These are phyloP conservation scores for Malurus cyaneus DNA, from an alignment of 2,113 vertebrate species.

Conservation along the genomic window DNA sequence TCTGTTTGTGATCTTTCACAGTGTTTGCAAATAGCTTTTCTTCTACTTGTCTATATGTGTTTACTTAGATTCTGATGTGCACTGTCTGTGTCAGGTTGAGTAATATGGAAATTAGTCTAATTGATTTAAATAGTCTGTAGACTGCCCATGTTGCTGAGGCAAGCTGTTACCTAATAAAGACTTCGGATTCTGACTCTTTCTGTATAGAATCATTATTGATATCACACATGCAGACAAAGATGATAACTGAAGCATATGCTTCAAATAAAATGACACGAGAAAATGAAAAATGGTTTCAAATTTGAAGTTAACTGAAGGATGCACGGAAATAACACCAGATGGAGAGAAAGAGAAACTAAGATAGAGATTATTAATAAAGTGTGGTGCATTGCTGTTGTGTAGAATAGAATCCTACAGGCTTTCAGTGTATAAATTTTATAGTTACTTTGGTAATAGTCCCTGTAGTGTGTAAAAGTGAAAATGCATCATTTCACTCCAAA, in stretches of 20 bases:
- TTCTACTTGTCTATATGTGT: neutral
- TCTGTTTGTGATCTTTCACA: neutral
- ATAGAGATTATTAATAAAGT: neutral
- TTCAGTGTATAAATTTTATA: neutral
- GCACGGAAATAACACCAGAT: constrained; percentile 24
- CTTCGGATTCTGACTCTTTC: constrained; percentile 25
- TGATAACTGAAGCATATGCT: constrained; percentile 52
- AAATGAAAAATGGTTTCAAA: constrained; percentile 47
- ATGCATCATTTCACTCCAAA: neutral
- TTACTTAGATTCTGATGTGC: neutral
- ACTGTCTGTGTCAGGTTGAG: constrained; percentile 2
- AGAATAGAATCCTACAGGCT: neutral
- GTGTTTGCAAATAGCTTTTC: constrained; percentile 1
- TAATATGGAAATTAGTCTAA: constrained; percentile 44
- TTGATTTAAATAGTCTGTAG: constrained; percentile 54
- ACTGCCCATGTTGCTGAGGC: constrained; percentile 17
- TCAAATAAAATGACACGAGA: constrained; percentile 26
- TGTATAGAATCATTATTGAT: constrained; percentile 35
- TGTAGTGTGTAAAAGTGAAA: neutral
- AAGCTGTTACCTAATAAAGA: constrained; percentile 54
- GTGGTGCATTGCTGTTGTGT: neutral
- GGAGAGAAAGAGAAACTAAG: constrained; percentile 44
- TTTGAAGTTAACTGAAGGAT: constrained; percentile 22
- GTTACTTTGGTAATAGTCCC: neutral
- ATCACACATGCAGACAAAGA: constrained; percentile 54